Percentiles rank a stretch among this genome's conserved stretches.
phyloP scores from a whole-genome alignment of 2,797 vertebrate genomes.

The Fistularia commersonii region DNA sequence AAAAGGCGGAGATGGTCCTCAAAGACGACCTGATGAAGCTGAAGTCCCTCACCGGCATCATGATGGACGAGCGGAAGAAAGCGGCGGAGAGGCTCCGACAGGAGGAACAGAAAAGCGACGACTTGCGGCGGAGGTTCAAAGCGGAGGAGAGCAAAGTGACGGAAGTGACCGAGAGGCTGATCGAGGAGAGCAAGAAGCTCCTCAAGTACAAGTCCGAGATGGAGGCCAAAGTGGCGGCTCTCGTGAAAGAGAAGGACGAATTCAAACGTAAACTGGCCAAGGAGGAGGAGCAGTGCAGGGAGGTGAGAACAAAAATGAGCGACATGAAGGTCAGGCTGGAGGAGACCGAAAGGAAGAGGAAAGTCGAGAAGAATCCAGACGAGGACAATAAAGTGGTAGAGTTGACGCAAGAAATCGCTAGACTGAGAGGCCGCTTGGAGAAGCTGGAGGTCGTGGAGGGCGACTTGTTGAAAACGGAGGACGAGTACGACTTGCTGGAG shows the following conservation, averaged over 20 bases:
- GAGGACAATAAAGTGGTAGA: slow-evolving; percentile 85
- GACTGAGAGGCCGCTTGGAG: slow-evolving; percentile 85
- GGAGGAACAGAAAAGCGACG: slow-evolving; percentile 86
- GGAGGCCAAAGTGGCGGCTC: slow-evolving; percentile 82
- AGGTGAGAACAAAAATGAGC: slow-evolving; percentile 77
- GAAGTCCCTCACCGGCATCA: slow-evolving; percentile 88
- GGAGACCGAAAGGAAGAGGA: slow-evolving; percentile 74
- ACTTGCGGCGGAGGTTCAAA: slow-evolving; percentile 83
- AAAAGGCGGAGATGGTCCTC: slow-evolving; percentile 82
- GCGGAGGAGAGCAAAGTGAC: slow-evolving; percentile 91
- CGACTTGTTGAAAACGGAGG: slow-evolving; percentile 95
- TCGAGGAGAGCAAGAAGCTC: slow-evolving; percentile 95
- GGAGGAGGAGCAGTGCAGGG: slow-evolving; percentile 83
- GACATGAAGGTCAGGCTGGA: slow-evolving; percentile 82
- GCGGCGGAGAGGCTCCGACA: slow-evolving; percentile 88
- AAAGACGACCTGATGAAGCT: slow-evolving; percentile 92
- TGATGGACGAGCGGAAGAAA: slow-evolving; percentile 92
- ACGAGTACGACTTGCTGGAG: slow-evolving; percentile 92
- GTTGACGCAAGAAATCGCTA: slow-evolving; percentile 85
- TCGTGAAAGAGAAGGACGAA: slow-evolving; percentile 84
- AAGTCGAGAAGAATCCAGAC: slow-evolving; percentile 65
- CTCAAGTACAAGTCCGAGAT: slow-evolving; percentile 92
- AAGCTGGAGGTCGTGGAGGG: slow-evolving; percentile 95
- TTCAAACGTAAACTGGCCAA: slow-evolving; percentile 76
- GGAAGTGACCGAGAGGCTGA: slow-evolving; percentile 93